Conservation (phyloP, 2,113 vertebrate species). For the Kryptolebias marmoratus region DNA sequence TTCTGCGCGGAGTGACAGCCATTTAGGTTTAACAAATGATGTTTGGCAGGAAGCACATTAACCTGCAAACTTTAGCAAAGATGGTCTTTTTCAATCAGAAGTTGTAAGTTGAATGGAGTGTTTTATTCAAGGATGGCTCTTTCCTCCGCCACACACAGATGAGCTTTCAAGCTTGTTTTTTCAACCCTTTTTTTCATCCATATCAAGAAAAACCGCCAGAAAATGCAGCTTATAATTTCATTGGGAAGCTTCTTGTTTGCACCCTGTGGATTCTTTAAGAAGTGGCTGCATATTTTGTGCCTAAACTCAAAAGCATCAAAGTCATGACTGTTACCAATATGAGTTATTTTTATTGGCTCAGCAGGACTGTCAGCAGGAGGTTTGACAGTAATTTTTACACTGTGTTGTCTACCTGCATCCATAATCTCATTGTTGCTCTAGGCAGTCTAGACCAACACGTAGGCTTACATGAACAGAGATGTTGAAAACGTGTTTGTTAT, state of each 20-base stretch:
- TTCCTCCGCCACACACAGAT: background rate
- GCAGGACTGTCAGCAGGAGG: slow-evolving; percentile 15
- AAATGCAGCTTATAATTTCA: slow-evolving; percentile 9
- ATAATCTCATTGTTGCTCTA: slow-evolving; percentile 16
- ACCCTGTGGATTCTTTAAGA: background rate
- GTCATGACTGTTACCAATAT: slow-evolving; percentile 1
- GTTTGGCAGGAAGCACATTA: slow-evolving; percentile 14
- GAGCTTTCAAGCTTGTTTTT: background rate
- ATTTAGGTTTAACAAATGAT: slow-evolving; percentile 3
- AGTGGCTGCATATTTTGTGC: background rate
- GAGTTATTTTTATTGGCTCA: slow-evolving; percentile 18
- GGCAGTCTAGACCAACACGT: slow-evolving; percentile 38
- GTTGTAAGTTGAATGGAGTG: background rate
- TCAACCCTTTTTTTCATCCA: background rate
- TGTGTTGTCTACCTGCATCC: slow-evolving; percentile 13
- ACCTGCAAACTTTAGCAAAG: background rate
- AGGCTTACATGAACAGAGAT: slow-evolving; percentile 45
- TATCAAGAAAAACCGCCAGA: slow-evolving; percentile 13
- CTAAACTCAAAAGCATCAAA: background rate
- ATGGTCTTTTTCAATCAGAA: slow-evolving; percentile 2
- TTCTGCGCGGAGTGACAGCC: background rate
- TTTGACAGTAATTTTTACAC: slow-evolving; percentile 19
- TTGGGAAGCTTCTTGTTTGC: background rate
- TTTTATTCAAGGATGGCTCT: background rate
- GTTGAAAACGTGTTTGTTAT: slow-evolving; percentile 35